Evolutionary conservation across 2,113 vertebrate species (phyloP).

Genomic region (Myrmecobius fasciatus): DNA sequence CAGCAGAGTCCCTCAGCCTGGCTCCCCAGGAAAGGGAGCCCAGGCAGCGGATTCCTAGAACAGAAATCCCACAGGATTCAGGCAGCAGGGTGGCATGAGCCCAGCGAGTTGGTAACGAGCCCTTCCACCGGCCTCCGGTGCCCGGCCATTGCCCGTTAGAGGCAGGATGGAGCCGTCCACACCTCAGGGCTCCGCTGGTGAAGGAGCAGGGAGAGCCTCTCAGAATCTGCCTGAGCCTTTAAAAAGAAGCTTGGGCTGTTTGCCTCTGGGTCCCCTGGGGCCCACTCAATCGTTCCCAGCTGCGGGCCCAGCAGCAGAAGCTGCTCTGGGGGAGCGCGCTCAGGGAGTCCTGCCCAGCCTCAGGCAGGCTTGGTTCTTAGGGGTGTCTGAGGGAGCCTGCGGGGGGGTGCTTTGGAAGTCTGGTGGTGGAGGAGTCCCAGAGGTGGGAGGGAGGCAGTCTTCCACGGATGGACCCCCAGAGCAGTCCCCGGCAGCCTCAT

Average conservation of each 20-base stretch:
- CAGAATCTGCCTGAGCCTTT: conserved; percentile 64
- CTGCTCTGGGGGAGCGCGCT: conserved; percentile 70
- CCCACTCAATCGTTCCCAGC: conserved; percentile 72
- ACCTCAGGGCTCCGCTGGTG: neutral
- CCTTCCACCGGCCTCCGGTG: neutral
- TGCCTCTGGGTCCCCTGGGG: conserved; percentile 62
- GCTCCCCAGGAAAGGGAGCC: neutral
- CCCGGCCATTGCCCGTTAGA: too few relatives aligned
- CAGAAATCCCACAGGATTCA: neutral
- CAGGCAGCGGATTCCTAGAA: neutral
- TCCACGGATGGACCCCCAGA: neutral
- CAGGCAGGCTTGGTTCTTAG: conserved; percentile 61
- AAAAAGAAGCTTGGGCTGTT: conserved; percentile 50
- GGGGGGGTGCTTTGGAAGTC: neutral
- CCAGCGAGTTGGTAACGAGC: neutral
- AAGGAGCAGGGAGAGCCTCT: conserved; percentile 32
- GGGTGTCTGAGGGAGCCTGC: conserved; percentile 58
- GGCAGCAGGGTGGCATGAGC: neutral
- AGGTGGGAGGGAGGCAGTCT: conserved; percentile 20
- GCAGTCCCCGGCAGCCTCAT: too few relatives aligned
- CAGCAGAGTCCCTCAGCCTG: neutral
- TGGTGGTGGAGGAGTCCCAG: too few relatives aligned
- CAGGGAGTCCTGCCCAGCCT: conserved; percentile 69
- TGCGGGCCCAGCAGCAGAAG: conserved; percentile 67
- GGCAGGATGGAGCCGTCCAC: neutral